Evolutionary conservation across 2,888 invertebrate species (phyloP).

Genomic region (Epistrophe grossulariae): DNA sequence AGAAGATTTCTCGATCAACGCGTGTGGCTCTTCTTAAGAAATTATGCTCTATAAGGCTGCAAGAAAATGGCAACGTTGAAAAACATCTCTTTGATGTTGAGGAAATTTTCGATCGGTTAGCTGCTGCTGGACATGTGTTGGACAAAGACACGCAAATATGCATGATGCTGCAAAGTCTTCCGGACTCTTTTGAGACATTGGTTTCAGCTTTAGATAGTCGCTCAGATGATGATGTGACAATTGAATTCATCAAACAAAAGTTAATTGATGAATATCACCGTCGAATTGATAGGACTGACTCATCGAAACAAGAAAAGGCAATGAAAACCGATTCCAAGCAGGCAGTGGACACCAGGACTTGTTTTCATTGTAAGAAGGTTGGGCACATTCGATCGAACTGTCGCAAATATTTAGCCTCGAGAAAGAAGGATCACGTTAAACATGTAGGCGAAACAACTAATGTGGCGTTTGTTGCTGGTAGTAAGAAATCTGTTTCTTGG

Average conservation of each 20-base stretch:
- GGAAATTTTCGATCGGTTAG: conserved; percentile 12
- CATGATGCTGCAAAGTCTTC: conserved; percentile 21
- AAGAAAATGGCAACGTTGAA: too few relatives aligned
- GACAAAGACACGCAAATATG: conserved; percentile 18
- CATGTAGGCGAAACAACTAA: not conserved
- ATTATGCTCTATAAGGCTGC: too few relatives aligned
- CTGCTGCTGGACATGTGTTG: conserved; percentile 21
- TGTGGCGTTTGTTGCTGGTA: conserved; percentile 17
- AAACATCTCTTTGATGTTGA: not conserved
- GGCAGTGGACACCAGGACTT: not conserved
- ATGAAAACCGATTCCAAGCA: conserved; percentile 1
- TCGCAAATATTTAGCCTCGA: too few relatives aligned
- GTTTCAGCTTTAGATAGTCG: conserved; percentile 18
- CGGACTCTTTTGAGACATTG: conserved; percentile 19
- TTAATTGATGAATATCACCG: conserved; percentile 24
- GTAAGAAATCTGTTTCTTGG: conserved; percentile 2
- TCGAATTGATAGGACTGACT: not conserved
- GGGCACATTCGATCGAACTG: conserved; percentile 7
- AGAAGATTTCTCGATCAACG: too few relatives aligned
- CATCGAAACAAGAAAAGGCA: conserved; percentile 3
- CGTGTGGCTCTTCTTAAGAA: too few relatives aligned
- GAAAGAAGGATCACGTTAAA: too few relatives aligned
- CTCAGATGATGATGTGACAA: not conserved
- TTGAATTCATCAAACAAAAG: conserved; percentile 19
- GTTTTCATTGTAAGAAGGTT: conserved; percentile 11